A percentile compares a stretch with the other conserved stretches of the same genome.
Evolutionary conservation across 2,888 invertebrate genomes (phyloP).

Genomic region (Pollenia griseotomentosa): DNA sequence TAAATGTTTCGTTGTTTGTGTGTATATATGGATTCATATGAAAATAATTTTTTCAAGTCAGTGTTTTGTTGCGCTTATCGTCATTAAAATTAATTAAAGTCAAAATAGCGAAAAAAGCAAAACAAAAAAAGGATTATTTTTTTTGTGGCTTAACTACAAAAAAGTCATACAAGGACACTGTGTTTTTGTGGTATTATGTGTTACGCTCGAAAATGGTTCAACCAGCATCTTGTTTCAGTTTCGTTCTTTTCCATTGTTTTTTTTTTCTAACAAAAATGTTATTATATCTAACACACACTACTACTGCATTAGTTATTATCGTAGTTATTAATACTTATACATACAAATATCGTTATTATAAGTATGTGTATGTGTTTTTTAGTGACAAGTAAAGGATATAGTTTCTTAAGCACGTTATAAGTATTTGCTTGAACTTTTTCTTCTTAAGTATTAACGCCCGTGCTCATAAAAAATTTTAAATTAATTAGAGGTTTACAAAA

Average conservation of each 20-base stretch:
- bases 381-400: not conserved
- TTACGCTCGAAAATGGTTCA: too few relatives aligned
- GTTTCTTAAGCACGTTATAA: not conserved
- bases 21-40: not conserved
- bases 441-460: not conserved
- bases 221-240: too few relatives aligned
- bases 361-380: not conserved
- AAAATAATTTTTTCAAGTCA: constrained; percentile 48
- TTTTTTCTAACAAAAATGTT: too few relatives aligned
- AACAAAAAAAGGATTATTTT: constrained; percentile 64
- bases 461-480: too few relatives aligned
- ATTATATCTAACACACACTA: too few relatives aligned
- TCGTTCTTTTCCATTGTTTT: too few relatives aligned
- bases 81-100: constrained; percentile 82
- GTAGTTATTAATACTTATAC: not conserved
- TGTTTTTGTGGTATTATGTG: too few relatives aligned
- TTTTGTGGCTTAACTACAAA: constrained; percentile 56
- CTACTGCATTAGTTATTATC: too few relatives aligned
- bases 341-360: not conserved
- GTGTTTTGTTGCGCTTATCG: constrained; percentile 75
- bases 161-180: not conserved
- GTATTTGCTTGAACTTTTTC: not conserved
- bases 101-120: constrained; percentile 75
- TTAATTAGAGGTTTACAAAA: too few relatives aligned
- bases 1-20: constrained; percentile 17